Base-by-base conservation (phyloP, 2,888 invertebrate genomes). In the Muscina levida region DNA sequence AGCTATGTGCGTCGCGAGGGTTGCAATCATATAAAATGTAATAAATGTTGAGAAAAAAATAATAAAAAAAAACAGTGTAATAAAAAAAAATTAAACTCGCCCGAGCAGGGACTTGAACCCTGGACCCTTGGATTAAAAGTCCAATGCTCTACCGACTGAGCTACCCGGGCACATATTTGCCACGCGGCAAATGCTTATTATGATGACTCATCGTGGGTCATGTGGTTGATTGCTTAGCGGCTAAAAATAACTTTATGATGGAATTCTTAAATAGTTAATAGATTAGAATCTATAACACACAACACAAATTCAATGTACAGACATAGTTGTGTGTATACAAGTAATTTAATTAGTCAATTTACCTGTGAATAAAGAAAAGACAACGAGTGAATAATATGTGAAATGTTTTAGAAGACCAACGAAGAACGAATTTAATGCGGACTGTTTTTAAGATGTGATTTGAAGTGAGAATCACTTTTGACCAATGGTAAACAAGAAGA, bases 81-180 rank as follows among this genome's bases (percentile, higher is more conserved):
- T 51, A 59, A 57, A 77, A 71, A 85, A 84, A 83, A 84, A 77
- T 37, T 44, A 3, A 1, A 11, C 6, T 77, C 85, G 86, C 86
- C 86, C 86, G 86, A 87, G 85, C 85, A 86, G 85, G 86, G 86
- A 87, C 86, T 87, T 86, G 86, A 86, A 86, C 86, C 86, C 86
- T 86, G 86, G 86, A 86, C 86, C 86, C 85, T 86, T 86, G 86
- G 86, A 86, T 86, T 86, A 86, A 86, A 86, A 86, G 86, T 87
- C 86, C 86, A 86, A 87, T 85, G 86, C 85, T 86, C 86, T 87
- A 86, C 86, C 86, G 85, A 85, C 86, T 86, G 86, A 87, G 85
- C 86, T 85, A 85, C 86, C 85, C 86, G 85, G 85, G 85, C 85
- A 68, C 13, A 39, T 59, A 37, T 10, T 37, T 13, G 6, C 8